Evolutionary conservation across 2,113 vertebrate genomes (phyloP), one percentile per base, ranked within the genome.

Genomic region (Erythrolamprus reginae): DNA sequence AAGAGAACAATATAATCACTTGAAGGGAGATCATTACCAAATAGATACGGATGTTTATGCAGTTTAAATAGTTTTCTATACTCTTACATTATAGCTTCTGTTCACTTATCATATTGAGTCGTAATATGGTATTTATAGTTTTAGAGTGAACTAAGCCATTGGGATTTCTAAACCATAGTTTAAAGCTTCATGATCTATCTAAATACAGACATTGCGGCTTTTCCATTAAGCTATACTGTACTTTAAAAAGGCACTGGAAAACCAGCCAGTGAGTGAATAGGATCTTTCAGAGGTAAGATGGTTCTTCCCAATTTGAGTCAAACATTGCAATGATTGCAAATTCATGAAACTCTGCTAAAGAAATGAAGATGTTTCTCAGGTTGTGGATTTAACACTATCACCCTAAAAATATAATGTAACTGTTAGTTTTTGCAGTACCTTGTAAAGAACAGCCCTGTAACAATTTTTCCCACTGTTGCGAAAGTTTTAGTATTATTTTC

Each of bases 361-460:
- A 42, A 89, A 2, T 90, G 12, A 90, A 15, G 19, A 77, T 0
- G 15, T 92, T 93, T 89, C 58, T 47, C 86, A 82, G 87, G n/a
- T 42, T 93, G 50, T 93, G 84, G 53, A 4, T 58, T 50, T n/a
- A 12, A 87, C 53, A 89, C 15, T 24, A 21, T 87, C 19, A 10
- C 0, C 0, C 51, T 87, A n/a, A 89, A 89, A 93, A 91, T 48
- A 83, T 33, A 85, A 91, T 50, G 7, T 53, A 86, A 90, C 2
- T 77, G 13, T 21, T 38, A 92, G 2, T 82, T 88, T 88, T 84
- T 93, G 17, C 9, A n/a, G 4, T 89, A 84, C 50, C 48, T 10
- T 93, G 88, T 93, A 83, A 93, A 89, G 15, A 3, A 1, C 0
- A 92, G 17, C 42, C 84, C 91, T 92, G 10, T 42, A 28, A 15